Conservation (phyloP, 2,888 invertebrate species). For the Apodemia zela region DNA sequence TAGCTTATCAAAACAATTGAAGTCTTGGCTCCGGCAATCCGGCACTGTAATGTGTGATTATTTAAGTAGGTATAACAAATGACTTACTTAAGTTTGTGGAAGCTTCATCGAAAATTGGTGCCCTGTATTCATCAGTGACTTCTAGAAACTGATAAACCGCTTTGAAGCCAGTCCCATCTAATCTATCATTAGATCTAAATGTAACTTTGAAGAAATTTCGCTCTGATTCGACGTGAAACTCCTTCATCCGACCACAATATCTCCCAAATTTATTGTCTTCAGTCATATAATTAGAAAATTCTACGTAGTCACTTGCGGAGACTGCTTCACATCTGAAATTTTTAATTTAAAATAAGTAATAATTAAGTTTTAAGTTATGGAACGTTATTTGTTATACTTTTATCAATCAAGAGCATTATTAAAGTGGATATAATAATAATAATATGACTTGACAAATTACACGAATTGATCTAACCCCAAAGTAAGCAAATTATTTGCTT, state of each 20-base stretch:
- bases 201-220: slow-evolving; percentile 96
- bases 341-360: neutral
- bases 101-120: slow-evolving; percentile 62
- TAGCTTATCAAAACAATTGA: no score
- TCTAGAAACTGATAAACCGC: slow-evolving; percentile 93
- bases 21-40: no score
- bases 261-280: slow-evolving; percentile 93
- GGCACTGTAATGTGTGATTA: no score
- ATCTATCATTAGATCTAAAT: slow-evolving; percentile 95
- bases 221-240: slow-evolving; percentile 92
- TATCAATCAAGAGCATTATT: no score
- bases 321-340: slow-evolving; percentile 91
- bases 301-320: slow-evolving; percentile 96
- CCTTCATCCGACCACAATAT: slow-evolving; percentile 92
- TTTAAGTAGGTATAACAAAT: no score
- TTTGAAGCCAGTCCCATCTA: slow-evolving; percentile 96
- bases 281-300: slow-evolving; percentile 96
- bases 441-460: no score
- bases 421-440: no score
- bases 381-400: no score
- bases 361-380: no score
- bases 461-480: no score
- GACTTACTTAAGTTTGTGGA: slow-evolving; percentile 57
- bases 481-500: no score
- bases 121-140: slow-evolving; percentile 81